These are phyloP conservation scores for Agonum fuliginosum DNA, from an alignment of 2,888 invertebrate species.

Conservation along the genomic window DNA sequence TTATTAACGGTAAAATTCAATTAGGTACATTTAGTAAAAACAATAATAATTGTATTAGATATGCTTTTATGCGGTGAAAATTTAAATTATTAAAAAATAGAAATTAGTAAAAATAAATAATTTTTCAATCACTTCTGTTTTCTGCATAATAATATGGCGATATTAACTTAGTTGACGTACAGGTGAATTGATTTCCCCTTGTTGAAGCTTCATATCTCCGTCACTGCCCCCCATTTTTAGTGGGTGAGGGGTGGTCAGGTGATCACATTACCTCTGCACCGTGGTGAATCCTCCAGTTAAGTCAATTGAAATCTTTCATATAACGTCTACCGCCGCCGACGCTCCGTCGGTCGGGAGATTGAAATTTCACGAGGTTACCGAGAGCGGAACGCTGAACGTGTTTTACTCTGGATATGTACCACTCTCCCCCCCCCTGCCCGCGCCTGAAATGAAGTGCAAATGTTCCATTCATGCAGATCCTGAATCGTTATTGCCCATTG, in stretches of 20 bases:
- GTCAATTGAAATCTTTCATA: conserved; percentile 59
- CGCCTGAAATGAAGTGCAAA: conserved; percentile 10
- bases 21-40: no score
- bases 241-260: background rate
- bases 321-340: background rate
- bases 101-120: no score
- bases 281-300: conserved; percentile 54
- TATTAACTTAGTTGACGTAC: no score
- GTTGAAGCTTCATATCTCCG: background rate
- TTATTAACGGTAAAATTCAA: no score
- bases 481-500: conserved; percentile 28
- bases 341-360: conserved; percentile 40
- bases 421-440: background rate
- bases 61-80: no score
- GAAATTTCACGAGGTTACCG: conserved; percentile 48
- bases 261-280: conserved; percentile 46
- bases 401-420: background rate
- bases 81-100: no score
- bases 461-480: conserved; percentile 7
- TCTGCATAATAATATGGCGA: no score
- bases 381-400: conserved; percentile 2
- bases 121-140: no score
- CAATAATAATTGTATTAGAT: no score
- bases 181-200: no score
- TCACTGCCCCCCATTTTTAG: background rate